Evolutionary conservation across 92 coral and sea anemone genomes (phyloP).

Genomic region (Epizoanthus ramosus): DNA sequence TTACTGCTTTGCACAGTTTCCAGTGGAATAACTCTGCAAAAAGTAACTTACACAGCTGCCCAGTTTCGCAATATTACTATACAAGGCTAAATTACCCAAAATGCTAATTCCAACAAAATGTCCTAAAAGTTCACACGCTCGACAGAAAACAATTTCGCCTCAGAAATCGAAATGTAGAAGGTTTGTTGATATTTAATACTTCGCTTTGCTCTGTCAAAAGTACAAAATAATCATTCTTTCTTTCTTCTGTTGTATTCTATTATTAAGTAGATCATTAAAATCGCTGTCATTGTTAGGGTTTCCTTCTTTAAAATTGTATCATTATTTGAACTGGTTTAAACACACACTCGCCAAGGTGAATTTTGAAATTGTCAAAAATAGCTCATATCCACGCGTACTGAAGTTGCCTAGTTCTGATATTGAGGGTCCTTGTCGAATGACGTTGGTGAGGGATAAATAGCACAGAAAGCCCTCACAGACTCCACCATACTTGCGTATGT

Average conservation of each 20-base stretch:
- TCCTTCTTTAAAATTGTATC: conserved; percentile 24
- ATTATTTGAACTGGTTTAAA: conserved; percentile 2
- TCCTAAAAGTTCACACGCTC: background rate
- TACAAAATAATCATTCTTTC: background rate
- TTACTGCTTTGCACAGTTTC: background rate
- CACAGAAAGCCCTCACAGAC: background rate
- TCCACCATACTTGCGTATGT: conserved; percentile 10
- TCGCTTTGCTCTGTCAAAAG: background rate
- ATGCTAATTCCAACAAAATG: background rate
- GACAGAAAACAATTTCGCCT: background rate
- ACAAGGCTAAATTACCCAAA: background rate
- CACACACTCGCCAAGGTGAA: background rate
- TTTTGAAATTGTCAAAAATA: conserved; percentile 12
- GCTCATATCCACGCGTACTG: conserved; percentile 18
- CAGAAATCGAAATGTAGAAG: background rate
- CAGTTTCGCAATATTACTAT: conserved; percentile 14
- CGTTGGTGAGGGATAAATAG: conserved; percentile 9
- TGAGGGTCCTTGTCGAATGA: conserved; percentile 20
- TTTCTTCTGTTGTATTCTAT: conserved; percentile 22
- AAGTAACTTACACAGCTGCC: conserved; percentile 10
- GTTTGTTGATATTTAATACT: background rate
- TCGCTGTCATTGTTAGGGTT: background rate
- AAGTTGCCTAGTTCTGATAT: background rate
- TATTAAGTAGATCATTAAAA: background rate
- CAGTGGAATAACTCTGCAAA: no score